Base-by-base conservation (phyloP, 2,888 invertebrate genomes). In the Seira sanloemensis region DNA sequence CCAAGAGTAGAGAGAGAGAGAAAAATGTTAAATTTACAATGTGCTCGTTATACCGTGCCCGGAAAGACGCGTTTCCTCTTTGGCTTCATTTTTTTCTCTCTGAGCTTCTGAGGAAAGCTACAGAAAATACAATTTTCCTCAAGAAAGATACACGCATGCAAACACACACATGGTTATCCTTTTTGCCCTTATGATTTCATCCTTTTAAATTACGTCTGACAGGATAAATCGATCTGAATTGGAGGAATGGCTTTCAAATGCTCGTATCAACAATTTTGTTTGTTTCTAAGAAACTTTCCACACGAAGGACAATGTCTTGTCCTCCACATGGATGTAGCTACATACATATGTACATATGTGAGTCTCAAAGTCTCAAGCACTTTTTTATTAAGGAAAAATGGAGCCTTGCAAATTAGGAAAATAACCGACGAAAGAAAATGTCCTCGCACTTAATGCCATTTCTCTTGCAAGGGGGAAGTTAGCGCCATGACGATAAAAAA, bases 191-290 rank as follows among this genome's bases (percentile, higher is more conserved):
- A 58, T n/a, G 21, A 21, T 65, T 80, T 62, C 85, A 85, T 85
- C 77, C 68, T 76, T 85, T 85, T 85, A 72, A 80, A 85, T 85
- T 85, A 85, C 62, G 5, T 26, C 19, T 77, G 80, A 85, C 85
- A 85, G 50, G 66, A 77, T 85, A 79, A 80, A 85, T 85, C 62
- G 77, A 27, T 7, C 46, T 21, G 26, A 78, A 58, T 18, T 58
- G n/a, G 2, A n/a, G 58, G n/a, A 62, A 62, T 62, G 19, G 21
- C 2, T 5, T 62, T 23, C 2, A 62, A 62, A 9, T 62, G 19
- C 12, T 37, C 5, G 62, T 62, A 9, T 62, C 62, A 62, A 62
- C 21, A 9, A 12, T 1, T 2, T 50, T 50, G 2, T 16, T 50
- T 50, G 50, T 7, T 50, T 50, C 16, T 2, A 50, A 12, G 2